phyloP scores from a whole-genome alignment of 2,888 invertebrate species.

The Pheosia tremula region DNA sequence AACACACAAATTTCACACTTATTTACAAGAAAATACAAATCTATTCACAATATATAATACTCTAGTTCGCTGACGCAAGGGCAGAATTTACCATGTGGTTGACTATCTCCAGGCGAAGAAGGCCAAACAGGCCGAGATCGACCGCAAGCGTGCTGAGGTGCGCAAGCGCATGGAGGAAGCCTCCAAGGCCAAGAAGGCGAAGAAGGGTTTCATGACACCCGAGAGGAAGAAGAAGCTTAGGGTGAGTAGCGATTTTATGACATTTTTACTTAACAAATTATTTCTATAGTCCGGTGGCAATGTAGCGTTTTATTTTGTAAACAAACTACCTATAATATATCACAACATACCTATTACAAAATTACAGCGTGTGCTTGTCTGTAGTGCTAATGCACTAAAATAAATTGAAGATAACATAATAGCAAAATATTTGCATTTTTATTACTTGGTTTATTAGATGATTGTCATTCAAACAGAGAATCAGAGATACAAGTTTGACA shows the following conservation, averaged over 20 bases:
- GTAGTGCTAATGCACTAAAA: no score
- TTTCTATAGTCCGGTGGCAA: no score
- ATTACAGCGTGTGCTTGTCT: no score
- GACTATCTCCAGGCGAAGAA: slow-evolving; percentile 93
- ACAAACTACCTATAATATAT: no score
- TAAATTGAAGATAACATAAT: no score
- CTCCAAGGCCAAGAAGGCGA: slow-evolving; percentile 99
- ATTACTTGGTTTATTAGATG: no score
- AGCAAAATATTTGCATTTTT: no score
- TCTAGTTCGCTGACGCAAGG: slow-evolving; percentile 14
- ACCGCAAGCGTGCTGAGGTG: slow-evolving; percentile 99
- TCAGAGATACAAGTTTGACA: no score
- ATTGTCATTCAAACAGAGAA: no score
- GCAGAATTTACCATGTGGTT: slow-evolving; percentile 46
- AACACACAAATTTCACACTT: background rate
- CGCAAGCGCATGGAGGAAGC: slow-evolving; percentile 99
- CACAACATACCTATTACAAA: no score
- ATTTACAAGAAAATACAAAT: slow-evolving; percentile 7
- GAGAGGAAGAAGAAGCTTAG: slow-evolving; percentile 99
- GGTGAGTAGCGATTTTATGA: slow-evolving; percentile 87
- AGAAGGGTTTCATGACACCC: slow-evolving; percentile 99
- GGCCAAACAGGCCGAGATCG: slow-evolving; percentile 98
- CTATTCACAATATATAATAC: slow-evolving; percentile 16
- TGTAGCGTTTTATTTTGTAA: no score
- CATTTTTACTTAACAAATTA: background rate